These are phyloP conservation scores for Coecobrya sp. DNA, from an alignment of 2,888 invertebrate genomes.

Conservation along the genomic window DNA sequence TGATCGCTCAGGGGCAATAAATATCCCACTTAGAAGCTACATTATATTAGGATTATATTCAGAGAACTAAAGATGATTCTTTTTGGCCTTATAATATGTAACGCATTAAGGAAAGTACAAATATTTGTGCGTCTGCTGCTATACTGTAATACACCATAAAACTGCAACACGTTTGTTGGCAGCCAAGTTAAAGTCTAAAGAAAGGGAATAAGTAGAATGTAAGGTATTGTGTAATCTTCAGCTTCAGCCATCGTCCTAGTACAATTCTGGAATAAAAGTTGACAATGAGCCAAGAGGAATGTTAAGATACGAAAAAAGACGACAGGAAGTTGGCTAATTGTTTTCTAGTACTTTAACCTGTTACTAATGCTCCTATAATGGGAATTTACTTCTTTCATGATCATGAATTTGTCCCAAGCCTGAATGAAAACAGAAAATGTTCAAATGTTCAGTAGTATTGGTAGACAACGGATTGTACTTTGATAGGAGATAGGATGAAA, in stretches of 20 bases:
- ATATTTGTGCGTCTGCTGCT: neutral
- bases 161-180: slow-evolving; percentile 53
- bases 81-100: neutral
- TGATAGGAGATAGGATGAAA: no score
- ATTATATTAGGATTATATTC: slow-evolving; percentile 72
- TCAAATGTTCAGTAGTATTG: neutral
- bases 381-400: slow-evolving; percentile 8
- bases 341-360: slow-evolving; percentile 76
- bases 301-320: slow-evolving; percentile 35
- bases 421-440: neutral
- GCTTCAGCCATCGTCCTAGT: slow-evolving; percentile 2
- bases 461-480: no score
- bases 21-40: slow-evolving; percentile 68
- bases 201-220: no score
- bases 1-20: slow-evolving; percentile 80
- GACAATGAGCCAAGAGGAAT: slow-evolving; percentile 74
- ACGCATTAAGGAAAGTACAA: neutral
- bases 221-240: neutral
- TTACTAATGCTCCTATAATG: slow-evolving; percentile 52
- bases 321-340: slow-evolving; percentile 81
- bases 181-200: neutral
- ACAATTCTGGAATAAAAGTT: slow-evolving; percentile 74
- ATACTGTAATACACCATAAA: neutral
- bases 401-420: neutral
- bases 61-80: neutral